These are phyloP conservation scores for Hafferia zeledoni DNA, from an alignment of 2,797 vertebrate species.

Conservation along the genomic window DNA sequence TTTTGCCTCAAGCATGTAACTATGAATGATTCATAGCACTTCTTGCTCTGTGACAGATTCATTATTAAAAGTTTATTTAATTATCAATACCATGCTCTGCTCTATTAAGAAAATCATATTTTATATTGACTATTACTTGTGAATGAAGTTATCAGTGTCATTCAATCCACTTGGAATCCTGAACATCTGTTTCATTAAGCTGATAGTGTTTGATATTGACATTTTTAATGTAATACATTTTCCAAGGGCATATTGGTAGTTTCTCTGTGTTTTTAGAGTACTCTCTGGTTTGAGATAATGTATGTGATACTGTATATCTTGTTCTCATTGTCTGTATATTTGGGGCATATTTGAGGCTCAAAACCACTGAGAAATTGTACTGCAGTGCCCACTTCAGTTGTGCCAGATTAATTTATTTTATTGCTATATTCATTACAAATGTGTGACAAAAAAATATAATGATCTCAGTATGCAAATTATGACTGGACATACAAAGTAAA, in stretches of 20 bases:
- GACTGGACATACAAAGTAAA: conserved; percentile 42
- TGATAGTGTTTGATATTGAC: conserved; percentile 54
- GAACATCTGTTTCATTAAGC: conserved; percentile 64
- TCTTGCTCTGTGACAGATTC: conserved; percentile 64
- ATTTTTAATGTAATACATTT: conserved; percentile 42
- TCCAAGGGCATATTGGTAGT: conserved; percentile 15
- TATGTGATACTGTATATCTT: background rate
- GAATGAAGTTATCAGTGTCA: conserved; percentile 72
- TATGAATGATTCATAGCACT: conserved; percentile 72
- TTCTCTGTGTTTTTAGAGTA: conserved; percentile 11
- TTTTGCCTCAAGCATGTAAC: conserved; percentile 64
- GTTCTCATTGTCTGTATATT: background rate
- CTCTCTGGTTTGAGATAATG: background rate
- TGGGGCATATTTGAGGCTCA: conserved; percentile 6
- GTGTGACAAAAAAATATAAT: conserved; percentile 48
- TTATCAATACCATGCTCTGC: conserved; percentile 68
- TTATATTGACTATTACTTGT: conserved; percentile 68
- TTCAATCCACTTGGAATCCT: conserved; percentile 49
- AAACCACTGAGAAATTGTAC: background rate
- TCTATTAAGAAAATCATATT: conserved; percentile 75
- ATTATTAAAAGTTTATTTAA: conserved; percentile 79
- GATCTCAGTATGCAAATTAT: conserved; percentile 68
- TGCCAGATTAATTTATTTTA: conserved; percentile 53
- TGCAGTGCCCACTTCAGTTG: background rate
- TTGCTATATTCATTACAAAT: conserved; percentile 56